phyloP scores from a whole-genome alignment of 1,140 invertebrate genomes.

The Dendroctonus valens region DNA sequence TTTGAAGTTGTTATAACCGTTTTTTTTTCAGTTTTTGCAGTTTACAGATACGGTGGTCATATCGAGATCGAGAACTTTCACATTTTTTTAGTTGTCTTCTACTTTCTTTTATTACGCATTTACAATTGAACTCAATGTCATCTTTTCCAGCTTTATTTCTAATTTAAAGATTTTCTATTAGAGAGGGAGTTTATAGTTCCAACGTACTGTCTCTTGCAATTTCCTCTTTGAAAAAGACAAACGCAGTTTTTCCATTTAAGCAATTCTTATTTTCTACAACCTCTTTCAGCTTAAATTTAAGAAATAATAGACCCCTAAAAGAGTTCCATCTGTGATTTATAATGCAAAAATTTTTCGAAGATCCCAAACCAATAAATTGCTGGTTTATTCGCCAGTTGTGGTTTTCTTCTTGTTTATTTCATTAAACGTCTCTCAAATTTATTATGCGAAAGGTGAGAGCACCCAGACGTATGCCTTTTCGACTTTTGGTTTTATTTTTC shows the following conservation, averaged over 20 bases:
- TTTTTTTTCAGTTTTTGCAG: not conserved
- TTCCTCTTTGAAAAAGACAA: too few species aligned
- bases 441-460: conserved; percentile 27
- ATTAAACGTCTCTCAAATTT: conserved; percentile 29
- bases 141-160: too few species aligned
- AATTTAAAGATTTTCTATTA: too few species aligned
- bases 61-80: not conserved
- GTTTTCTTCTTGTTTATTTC: conserved; percentile 25
- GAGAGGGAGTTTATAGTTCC: too few species aligned
- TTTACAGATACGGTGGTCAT: not conserved
- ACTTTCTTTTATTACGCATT: not conserved
- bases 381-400: conserved; percentile 14
- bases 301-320: too few species aligned
- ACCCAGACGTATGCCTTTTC: conserved; percentile 14
- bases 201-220: too few species aligned
- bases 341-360: conserved; percentile 22
- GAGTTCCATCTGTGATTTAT: conserved; percentile 7
- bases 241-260: too few species aligned
- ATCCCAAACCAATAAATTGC: conserved; percentile 10
- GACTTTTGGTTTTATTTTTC: conserved; percentile 9
- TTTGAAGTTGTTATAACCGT: not conserved
- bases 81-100: not conserved
- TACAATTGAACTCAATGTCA: too few species aligned
- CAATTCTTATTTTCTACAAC: too few species aligned
- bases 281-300: too few species aligned